phyloP scores from a whole-genome alignment of 2,113 vertebrate genomes.

The Lates calcarifer region DNA sequence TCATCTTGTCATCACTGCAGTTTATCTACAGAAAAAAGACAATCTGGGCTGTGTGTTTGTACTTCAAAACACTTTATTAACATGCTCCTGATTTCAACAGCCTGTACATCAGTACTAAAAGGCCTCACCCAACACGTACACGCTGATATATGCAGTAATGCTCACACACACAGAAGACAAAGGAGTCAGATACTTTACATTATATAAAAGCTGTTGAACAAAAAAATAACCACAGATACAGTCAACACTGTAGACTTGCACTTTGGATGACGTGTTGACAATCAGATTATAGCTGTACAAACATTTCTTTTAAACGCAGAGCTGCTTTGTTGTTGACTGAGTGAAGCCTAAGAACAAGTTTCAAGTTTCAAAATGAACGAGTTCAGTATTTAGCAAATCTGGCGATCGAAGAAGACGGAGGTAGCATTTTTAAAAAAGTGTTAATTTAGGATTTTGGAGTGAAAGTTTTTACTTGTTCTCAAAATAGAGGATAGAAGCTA shows the following conservation, averaged over 20 bases:
- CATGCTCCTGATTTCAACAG: slow-evolving; percentile 24
- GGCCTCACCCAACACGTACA: slow-evolving; percentile 27
- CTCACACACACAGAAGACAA: not conserved
- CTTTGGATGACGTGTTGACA: not conserved
- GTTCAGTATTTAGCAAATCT: not conserved
- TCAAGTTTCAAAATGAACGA: not conserved
- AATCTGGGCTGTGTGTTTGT: not conserved
- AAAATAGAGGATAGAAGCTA: not conserved
- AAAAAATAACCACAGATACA: slow-evolving; percentile 1
- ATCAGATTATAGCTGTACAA: not conserved
- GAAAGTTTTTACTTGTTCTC: not conserved
- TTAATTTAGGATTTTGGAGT: not conserved
- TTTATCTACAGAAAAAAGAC: not conserved
- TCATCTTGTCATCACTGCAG: not conserved
- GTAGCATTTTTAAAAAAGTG: not conserved
- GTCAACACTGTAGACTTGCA: not conserved
- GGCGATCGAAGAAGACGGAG: not conserved
- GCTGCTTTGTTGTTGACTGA: not conserved
- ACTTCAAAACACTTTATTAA: slow-evolving; percentile 58
- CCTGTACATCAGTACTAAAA: slow-evolving; percentile 40
- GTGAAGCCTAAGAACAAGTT: not conserved
- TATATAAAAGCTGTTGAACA: slow-evolving; percentile 38
- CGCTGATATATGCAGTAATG: not conserved
- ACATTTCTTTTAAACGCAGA: not conserved
- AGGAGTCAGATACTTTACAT: slow-evolving; percentile 21